Evolutionary conservation across 2,113 vertebrate genomes (phyloP).

Genomic region (Vulpes lagopus): DNA sequence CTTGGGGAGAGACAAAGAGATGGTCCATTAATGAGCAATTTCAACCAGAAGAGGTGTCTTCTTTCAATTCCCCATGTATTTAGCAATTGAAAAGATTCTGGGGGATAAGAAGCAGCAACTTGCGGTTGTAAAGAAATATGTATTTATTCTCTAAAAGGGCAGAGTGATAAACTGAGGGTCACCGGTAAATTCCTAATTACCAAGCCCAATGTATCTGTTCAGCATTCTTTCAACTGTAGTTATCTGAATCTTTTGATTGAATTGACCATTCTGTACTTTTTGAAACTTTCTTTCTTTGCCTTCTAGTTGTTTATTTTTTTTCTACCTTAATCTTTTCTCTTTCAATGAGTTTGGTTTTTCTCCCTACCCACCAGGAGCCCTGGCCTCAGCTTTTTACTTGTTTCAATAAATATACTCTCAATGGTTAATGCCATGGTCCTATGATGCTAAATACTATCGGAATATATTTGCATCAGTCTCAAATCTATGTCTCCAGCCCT

Average conservation of each 20-base stretch:
- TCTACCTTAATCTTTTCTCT: neutral
- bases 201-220: neutral
- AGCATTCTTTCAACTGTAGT: constrained; percentile 22
- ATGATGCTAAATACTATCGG: constrained; percentile 19
- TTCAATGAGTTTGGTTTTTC: constrained; percentile 54
- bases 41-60: neutral
- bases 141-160: constrained; percentile 32
- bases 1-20: neutral
- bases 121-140: neutral
- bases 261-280: constrained; percentile 3
- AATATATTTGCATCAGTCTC: constrained; percentile 53
- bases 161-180: constrained; percentile 6
- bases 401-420: neutral
- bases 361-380: neutral
- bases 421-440: neutral
- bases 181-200: constrained; percentile 50
- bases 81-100: neutral
- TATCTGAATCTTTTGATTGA: constrained; percentile 41
- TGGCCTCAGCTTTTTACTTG: neutral
- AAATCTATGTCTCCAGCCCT: constrained; percentile 14
- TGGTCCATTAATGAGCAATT: neutral
- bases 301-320: constrained; percentile 8
- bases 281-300: constrained; percentile 15
- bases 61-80: neutral
- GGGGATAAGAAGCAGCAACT: neutral